These are phyloP conservation scores for Chromobotia macracanthus DNA, from an alignment of 2,797 vertebrate genomes.

Conservation along the genomic window DNA sequence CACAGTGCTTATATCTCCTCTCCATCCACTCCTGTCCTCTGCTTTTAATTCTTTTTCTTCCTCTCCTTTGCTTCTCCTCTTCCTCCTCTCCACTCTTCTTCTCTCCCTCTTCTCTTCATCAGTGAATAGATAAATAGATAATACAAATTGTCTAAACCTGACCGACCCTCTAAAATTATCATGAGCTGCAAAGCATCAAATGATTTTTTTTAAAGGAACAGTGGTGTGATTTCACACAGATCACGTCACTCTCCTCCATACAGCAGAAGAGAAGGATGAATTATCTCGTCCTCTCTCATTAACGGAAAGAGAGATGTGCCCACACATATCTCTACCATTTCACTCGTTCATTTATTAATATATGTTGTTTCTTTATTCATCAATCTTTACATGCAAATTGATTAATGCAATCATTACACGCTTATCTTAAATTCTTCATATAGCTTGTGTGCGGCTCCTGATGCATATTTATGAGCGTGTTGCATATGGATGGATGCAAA, in stretches of 20 bases:
- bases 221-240: too few relatives aligned
- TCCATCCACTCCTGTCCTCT: background rate
- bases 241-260: constrained; percentile 20
- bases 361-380: constrained; percentile 19
- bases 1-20: too few relatives aligned
- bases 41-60: constrained; percentile 22
- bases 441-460: constrained; percentile 7
- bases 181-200: constrained; percentile 68
- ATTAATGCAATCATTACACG: constrained; percentile 9
- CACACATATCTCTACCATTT: constrained; percentile 4
- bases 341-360: constrained; percentile 10
- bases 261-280: constrained; percentile 36
- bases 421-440: constrained; percentile 1
- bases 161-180: constrained; percentile 56
- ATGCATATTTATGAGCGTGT: constrained; percentile 34
- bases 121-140: constrained; percentile 49
- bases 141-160: constrained; percentile 57
- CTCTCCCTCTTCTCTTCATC: constrained; percentile 31
- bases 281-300: constrained; percentile 53
- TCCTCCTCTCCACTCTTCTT: constrained; percentile 1
- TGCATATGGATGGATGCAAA: constrained; percentile 39
- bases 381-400: constrained; percentile 30
- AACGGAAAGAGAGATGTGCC: constrained; percentile 17
- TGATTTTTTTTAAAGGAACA: constrained; percentile 69
- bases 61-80: background rate